Conservation (phyloP, 2,888 invertebrate species). For the Campoplex capitator region DNA sequence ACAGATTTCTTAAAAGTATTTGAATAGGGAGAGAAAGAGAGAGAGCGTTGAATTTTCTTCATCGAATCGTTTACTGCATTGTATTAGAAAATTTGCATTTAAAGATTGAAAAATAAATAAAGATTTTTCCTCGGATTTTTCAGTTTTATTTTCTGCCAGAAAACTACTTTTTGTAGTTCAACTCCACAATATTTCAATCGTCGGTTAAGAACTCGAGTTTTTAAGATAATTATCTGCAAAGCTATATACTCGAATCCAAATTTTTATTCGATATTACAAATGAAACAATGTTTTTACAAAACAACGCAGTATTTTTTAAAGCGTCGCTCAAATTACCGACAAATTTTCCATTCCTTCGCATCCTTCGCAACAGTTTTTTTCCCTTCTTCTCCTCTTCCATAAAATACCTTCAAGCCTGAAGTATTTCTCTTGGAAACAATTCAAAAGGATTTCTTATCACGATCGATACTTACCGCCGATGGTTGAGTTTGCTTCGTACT, state of each 20-base stretch:
- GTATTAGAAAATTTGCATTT: too few relatives aligned
- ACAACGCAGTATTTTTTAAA: background rate
- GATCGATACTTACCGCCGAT: conserved; percentile 80
- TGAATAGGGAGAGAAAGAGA: background rate
- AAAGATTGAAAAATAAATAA: too few relatives aligned
- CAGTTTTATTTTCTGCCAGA: too few relatives aligned
- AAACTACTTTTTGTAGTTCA: too few relatives aligned
- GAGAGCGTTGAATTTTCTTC: background rate
- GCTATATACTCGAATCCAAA: background rate
- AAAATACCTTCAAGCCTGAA: background rate
- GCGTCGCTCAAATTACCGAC: background rate
- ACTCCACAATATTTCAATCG: too few relatives aligned
- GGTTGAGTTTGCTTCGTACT: conserved; percentile 71
- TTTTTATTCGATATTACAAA: background rate
- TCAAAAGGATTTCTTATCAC: conserved; percentile 77
- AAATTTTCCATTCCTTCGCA: conserved; percentile 18
- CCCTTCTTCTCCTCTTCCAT: background rate
- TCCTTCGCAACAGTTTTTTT: background rate
- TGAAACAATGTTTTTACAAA: background rate
- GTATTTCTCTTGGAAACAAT: conserved; percentile 48
- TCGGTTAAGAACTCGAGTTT: too few relatives aligned
- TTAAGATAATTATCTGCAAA: background rate
- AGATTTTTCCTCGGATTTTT: too few relatives aligned
- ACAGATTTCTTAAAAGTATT: background rate
- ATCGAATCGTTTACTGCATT: background rate